Percentiles rank a stretch among this genome's conserved stretches.
phyloP scores from a whole-genome alignment of 2,113 vertebrate genomes.

The Emydocephalus ijimae region DNA sequence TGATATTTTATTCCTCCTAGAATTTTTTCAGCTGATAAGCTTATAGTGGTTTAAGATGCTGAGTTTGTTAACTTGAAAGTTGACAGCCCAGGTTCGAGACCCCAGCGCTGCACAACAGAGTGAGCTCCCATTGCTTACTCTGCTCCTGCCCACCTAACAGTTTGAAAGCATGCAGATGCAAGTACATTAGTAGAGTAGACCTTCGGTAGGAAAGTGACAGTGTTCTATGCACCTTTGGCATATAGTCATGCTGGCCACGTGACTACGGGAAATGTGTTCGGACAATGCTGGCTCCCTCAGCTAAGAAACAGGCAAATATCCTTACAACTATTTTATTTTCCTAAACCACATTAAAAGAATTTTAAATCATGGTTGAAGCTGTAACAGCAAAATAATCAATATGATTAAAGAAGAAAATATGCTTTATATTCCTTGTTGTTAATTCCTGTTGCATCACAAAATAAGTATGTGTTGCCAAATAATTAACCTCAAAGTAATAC shows the following conservation, averaged over 20 bases:
- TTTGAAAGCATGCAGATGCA: background rate
- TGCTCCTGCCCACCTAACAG: background rate
- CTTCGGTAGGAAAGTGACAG: background rate
- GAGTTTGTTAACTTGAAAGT: background rate
- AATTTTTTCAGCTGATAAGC: background rate
- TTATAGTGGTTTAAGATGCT: background rate
- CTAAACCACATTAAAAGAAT: slow-evolving; percentile 54
- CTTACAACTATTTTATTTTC: slow-evolving; percentile 46
- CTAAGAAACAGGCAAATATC: slow-evolving; percentile 48
- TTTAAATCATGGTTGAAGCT: slow-evolving; percentile 55
- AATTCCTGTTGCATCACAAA: slow-evolving; percentile 52
- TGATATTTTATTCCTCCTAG: background rate
- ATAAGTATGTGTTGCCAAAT: slow-evolving; percentile 29
- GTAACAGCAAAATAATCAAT: slow-evolving; percentile 30
- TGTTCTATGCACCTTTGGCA: background rate
- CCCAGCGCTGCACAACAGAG: background rate
- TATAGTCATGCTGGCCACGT: background rate
- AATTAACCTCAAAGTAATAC: slow-evolving; percentile 37
- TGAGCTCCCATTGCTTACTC: background rate
- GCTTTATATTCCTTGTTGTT: slow-evolving; percentile 38
- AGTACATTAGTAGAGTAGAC: background rate
- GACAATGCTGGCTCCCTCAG: background rate
- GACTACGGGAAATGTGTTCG: background rate
- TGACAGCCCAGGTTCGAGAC: background rate
- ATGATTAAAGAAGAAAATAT: slow-evolving; percentile 47